Evolutionary conservation across 1,140 invertebrate genomes (phyloP).

Genomic region (Ctenoplectra terminalis): DNA sequence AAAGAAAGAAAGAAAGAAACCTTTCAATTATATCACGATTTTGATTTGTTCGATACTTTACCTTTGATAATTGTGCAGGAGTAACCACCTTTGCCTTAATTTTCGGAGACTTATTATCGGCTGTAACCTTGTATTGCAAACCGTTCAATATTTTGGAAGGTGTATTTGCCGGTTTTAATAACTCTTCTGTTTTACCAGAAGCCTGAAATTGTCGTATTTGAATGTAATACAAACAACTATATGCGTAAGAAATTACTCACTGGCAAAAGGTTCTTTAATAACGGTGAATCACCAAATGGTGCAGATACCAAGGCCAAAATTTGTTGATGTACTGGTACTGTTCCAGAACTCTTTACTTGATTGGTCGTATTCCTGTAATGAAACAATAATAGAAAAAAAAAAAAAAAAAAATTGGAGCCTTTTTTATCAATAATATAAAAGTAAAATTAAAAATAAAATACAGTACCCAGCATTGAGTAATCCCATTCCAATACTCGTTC

Average conservation of each 20-base stretch:
- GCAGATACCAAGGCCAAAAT: constrained; percentile 87
- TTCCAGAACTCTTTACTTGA: constrained; percentile 74
- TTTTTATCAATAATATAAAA: not conserved
- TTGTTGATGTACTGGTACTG: constrained; percentile 86
- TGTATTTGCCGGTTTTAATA: constrained; percentile 89
- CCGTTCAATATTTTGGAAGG: constrained; percentile 84
- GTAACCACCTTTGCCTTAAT: constrained; percentile 86
- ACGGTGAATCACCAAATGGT: constrained; percentile 91
- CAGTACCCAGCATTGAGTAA: constrained; percentile 75
- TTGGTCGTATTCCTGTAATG: constrained; percentile 70
- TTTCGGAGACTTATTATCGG: constrained; percentile 83
- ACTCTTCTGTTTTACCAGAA: constrained; percentile 86
- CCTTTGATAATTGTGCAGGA: constrained; percentile 81
- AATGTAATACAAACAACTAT: not conserved
- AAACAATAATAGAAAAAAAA: constrained; percentile 3
- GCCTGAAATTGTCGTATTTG: constrained; percentile 75
- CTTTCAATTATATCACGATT: too few relatives aligned
- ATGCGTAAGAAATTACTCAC: constrained; percentile 76
- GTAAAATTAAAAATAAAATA: not conserved
- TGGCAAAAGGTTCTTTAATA: constrained; percentile 88
- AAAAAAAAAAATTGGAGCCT: not conserved
- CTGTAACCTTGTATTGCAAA: constrained; percentile 86
- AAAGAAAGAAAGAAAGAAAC: too few relatives aligned
- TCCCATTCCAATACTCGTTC: constrained; percentile 71
- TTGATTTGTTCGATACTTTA: constrained; percentile 79